A percentile compares a stretch with the other conserved stretches of the same genome.
Conservation (phyloP, 2,888 invertebrate species). For the Acleris laterana region DNA sequence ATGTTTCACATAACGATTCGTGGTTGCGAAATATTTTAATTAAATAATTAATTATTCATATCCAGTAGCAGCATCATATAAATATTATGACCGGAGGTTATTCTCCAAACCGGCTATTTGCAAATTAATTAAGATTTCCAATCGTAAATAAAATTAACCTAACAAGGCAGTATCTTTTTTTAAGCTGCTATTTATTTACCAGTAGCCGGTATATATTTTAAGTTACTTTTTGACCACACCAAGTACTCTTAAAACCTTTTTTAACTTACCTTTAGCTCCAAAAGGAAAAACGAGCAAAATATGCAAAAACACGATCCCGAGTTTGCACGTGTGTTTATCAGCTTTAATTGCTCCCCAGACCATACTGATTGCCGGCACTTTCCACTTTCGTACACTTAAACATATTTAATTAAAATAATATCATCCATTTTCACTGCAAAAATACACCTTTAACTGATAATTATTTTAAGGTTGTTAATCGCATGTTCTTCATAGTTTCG, state of each 20-base stretch:
- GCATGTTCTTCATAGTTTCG: slow-evolving; percentile 53
- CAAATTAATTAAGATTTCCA: background rate
- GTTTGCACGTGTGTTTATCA: slow-evolving; percentile 74
- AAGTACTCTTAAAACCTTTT: background rate
- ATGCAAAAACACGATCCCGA: slow-evolving; percentile 72
- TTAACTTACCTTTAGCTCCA: slow-evolving; percentile 64
- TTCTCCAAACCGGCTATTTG: background rate
- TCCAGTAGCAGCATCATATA: slow-evolving; percentile 19
- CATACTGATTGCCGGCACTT: slow-evolving; percentile 69
- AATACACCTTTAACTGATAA: slow-evolving; percentile 2
- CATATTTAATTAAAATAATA: slow-evolving; percentile 47
- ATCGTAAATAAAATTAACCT: background rate
- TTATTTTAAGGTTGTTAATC: slow-evolving; percentile 3
- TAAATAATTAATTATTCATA: background rate
- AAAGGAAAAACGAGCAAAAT: slow-evolving; percentile 66
- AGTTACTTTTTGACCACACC: background rate
- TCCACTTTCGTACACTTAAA: slow-evolving; percentile 54
- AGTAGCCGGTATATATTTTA: background rate
- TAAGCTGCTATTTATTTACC: background rate
- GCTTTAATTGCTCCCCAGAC: slow-evolving; percentile 72
- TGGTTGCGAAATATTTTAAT: background rate
- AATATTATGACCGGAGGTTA: slow-evolving; percentile 11
- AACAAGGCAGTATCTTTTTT: background rate
- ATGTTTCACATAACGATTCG: slow-evolving; percentile 6
- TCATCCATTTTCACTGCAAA: slow-evolving; percentile 18